A percentile compares a stretch with the other conserved stretches of the same genome.
Evolutionary conservation across 2,888 invertebrate species (phyloP).

Genomic region (Dolichomitus sp.): DNA sequence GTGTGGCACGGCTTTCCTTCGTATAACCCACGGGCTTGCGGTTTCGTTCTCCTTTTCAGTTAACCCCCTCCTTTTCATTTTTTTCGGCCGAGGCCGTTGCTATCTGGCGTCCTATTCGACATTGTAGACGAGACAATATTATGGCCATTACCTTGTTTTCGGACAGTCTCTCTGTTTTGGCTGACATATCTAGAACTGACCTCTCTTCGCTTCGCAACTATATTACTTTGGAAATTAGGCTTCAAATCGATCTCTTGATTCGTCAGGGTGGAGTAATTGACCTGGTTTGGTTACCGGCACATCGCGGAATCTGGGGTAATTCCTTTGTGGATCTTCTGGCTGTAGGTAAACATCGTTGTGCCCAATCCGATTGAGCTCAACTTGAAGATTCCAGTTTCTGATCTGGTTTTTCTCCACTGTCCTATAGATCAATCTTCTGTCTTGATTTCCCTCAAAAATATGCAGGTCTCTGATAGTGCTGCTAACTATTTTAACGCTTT

Average conservation of each 20-base stretch:
- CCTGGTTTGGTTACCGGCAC: slow-evolving; percentile 11
- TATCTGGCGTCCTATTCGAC: neutral
- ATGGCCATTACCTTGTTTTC: neutral
- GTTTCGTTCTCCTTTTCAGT: neutral
- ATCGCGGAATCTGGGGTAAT: neutral
- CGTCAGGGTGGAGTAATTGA: neutral
- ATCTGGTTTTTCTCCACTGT: no score
- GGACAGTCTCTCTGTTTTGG: neutral
- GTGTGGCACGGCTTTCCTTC: neutral
- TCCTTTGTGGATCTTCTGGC: neutral
- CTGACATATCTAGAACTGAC: neutral
- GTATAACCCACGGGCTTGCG: neutral
- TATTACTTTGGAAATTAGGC: slow-evolving; percentile 7
- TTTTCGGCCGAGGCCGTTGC: neutral
- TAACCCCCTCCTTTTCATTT: neutral
- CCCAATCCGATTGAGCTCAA: no score
- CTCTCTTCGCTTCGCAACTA: neutral
- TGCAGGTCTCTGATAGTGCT: no score
- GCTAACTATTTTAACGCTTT: no score
- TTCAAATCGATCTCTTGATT: neutral
- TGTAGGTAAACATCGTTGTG: no score
- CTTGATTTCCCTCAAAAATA: no score
- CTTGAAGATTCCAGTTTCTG: no score
- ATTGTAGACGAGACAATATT: neutral
- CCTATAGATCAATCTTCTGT: no score